Base-by-base conservation (phyloP, 2,888 invertebrate genomes). In the Trachelus iudaicus region DNA sequence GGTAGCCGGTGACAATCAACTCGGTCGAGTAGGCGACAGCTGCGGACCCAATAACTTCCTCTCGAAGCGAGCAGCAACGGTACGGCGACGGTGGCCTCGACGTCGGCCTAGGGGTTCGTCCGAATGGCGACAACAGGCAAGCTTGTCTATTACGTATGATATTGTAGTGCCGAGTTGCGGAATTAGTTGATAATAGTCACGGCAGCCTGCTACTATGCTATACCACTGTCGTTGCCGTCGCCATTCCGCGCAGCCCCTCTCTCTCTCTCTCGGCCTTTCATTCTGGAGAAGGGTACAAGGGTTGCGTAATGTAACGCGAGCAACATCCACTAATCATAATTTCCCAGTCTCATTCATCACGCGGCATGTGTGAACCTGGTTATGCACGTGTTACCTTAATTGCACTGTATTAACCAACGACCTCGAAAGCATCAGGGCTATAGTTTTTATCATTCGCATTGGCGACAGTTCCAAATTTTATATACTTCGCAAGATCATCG, bases 1-100 rank as follows among this genome's bases (percentile, higher is more conserved):
- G 88, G 87, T 89, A 83, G 86, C 90, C 89, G 88, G 87, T 90
- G 90, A 90, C 91, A 91, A 91, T 91, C 89, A 89, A 87, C 88
- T 86, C 80, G 81, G 82, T 85, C 84, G 83, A 83, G 83, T 81
- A 81, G 84, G 89, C 91, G 90, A 91, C 91, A 91, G 91, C 91
- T 91, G 91, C 82, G 86, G 82, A 86, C 83, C 89, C 91, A 91
- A 91, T 91, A 91, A 91, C 90, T 90, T 89, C 86, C 87, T 84
- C 80, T 79, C 78, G 81, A 85, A 83, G 77, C 81, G 80, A 82
- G 81, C 83, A 83, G 80, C 79, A 75, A 75, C 37, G 73, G 31
- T 34, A 77, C 31, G 56, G 9, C 56, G 56, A 23, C 71, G 75
- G 79, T 79, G 79, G 81, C 79, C 75, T 80, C 35, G 78, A 77